Evolutionary conservation across 2,797 vertebrate genomes (phyloP), one percentile per base, ranked within the genome.

Genomic region (Tarsius wallacei): DNA sequence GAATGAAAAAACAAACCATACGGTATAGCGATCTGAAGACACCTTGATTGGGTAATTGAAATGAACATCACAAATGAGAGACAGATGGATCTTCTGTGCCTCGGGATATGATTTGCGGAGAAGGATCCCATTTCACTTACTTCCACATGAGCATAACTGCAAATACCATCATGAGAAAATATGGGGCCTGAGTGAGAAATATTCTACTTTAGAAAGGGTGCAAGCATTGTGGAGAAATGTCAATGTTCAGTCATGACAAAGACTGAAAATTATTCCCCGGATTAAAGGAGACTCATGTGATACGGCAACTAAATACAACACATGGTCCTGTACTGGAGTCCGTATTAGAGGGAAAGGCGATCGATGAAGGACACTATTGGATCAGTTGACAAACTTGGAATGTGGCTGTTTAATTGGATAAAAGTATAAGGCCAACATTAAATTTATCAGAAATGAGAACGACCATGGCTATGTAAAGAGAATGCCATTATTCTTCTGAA

Each of bases 401-500:
- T 47, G 81, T 57, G 31, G 28, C 70, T 33, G 26, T 22, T 33
- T 64, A 57, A 78, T 28, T 11, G 31, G 7, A 87, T 64, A 90
- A n/a, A 87, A 81, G 33, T 17, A 74, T 68, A 36, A 53, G 16
- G 71, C 2, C 22, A 26, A 33, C 49, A 59, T 81, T 87, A 74
- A 77, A 76, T 26, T 47, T 91, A 33, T 6, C 57, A 51, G 42
- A 85, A 26, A 17, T 36, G 33, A 93, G 90, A 86, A 78, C 2
- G 70, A 61, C 36, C 53, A 3, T 70, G 33, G 15, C 55, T 78
- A 68, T 15, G 5, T 36, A 42, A 49, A 47, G 31, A 93, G 22
- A 82, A 80, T 70, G 8, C 59, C 76, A 47, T 86, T 74, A 36
- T 76, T 93, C 24, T 93, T 94, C 19, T 47, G 71, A 91, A 91